Conservation (phyloP, 2,113 vertebrate species). For the Psilopsiagon aymara region DNA sequence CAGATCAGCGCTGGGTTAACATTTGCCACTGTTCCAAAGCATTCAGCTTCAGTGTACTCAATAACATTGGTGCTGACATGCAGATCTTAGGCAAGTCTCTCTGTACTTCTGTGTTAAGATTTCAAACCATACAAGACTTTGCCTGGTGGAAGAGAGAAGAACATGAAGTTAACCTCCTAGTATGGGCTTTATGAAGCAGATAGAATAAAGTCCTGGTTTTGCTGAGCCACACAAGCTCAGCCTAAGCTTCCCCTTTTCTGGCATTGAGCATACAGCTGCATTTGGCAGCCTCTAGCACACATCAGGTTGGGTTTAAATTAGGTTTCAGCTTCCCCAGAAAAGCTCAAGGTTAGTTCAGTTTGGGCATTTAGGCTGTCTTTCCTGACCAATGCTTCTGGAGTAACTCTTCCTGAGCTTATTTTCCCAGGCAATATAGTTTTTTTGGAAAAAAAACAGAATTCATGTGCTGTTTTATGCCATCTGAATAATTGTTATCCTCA, state of each 20-base stretch:
- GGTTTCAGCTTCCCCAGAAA: not conserved
- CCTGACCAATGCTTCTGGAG: not conserved
- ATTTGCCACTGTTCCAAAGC: not conserved
- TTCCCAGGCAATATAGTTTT: not conserved
- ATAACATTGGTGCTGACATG: not conserved
- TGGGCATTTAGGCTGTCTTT: not conserved
- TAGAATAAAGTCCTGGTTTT: not conserved
- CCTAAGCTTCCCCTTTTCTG: accelerated
- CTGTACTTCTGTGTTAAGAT: not conserved
- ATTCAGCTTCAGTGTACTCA: not conserved
- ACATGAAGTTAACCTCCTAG: not conserved
- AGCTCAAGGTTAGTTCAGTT: not conserved
- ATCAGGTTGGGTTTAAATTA: not conserved
- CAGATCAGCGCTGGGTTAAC: accelerated
- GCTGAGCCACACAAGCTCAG: not conserved
- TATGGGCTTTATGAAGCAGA: not conserved
- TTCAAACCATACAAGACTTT: not conserved
- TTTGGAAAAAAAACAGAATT: not conserved
- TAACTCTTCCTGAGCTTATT: not conserved
- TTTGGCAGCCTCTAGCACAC: not conserved
- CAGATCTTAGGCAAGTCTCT: not conserved
- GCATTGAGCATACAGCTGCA: accelerated
- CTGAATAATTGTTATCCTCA: not conserved
- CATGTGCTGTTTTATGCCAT: not conserved
- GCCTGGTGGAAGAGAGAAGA: not conserved